Conservation (phyloP, 1,140 invertebrate species). For the Pentalonia nigronervosa region DNA sequence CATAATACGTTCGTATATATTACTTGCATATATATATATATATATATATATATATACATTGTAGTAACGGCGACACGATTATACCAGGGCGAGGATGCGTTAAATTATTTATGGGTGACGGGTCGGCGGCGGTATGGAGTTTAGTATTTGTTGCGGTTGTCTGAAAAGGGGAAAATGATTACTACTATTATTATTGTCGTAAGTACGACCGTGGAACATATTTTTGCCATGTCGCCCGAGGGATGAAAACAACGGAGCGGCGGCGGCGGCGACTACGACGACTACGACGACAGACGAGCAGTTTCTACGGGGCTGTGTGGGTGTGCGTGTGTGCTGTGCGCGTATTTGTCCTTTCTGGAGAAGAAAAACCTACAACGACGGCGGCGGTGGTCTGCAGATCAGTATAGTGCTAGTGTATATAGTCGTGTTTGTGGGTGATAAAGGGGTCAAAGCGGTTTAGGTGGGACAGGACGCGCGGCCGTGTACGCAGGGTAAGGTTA, state of each 20-base stretch:
- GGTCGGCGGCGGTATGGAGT: not conserved
- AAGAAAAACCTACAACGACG: not conserved
- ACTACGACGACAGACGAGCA: not conserved
- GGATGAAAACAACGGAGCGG: not conserved
- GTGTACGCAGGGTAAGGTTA: not conserved
- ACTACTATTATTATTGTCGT: slow-evolving; percentile 43
- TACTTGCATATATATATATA: not conserved
- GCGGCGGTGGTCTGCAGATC: too few relatives aligned
- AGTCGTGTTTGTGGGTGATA: not conserved
- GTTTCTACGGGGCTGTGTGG: not conserved
- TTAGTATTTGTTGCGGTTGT: slow-evolving; percentile 42
- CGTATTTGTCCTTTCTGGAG: not conserved
- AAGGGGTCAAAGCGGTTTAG: not conserved
- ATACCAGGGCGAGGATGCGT: not conserved
- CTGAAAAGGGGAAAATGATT: slow-evolving; percentile 51
- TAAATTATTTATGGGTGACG: slow-evolving; percentile 55
- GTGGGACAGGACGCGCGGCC: not conserved
- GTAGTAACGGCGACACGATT: not conserved
- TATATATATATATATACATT: not conserved
- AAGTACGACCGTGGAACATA: slow-evolving; percentile 9
- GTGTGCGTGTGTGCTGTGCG: not conserved
- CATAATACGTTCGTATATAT: not conserved
- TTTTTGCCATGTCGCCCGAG: slow-evolving; percentile 19
- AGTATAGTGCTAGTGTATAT: not conserved
- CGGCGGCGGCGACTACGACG: not conserved